Base-by-base conservation (phyloP, 2,888 invertebrate genomes). In the Drosophila anomalipes region DNA sequence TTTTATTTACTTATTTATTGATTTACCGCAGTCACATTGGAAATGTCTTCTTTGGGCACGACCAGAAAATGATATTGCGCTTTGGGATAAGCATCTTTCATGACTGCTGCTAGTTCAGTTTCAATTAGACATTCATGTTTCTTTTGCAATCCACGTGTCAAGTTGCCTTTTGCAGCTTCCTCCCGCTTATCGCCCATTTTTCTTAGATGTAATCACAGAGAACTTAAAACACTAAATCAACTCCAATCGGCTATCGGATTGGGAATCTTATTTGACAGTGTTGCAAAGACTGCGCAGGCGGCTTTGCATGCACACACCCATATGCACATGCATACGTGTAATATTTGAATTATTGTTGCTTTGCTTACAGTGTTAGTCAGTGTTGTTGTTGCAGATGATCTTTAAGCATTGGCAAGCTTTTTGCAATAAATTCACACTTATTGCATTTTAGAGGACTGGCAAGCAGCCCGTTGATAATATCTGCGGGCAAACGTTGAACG, bases 391-490 rank as follows among this genome's bases (percentile, higher is more conserved):
- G 28, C 12, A 86, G 37, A 52, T 86, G 86, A 4, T 76, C 60
- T 33, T 89, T 86, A 0, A 90, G 73, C 3, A n/a, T 28, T 39
- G 97, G 96, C 94, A 97, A 95, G 89, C 95, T 96, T 92, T 95
- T 96, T 10, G 96, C 95, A 61, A 92, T 92, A 90, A 93, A 94
- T 61, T 93, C 91, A 93, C 97, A 98, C 88, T 96, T 96, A 92
- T 97, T 96, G 90, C 97, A 98, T 90, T 94, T 94, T 7, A 98
- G 92, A 35, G 95, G 94, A 60, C 93, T 94, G 47, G 95, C 94
- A 88, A 96, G 93, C 22, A 96, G 93, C 22, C 93, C 92, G 79
- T 95, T 94, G 63, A 95, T 94, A 49, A 94, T 89, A 51, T 95
- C 94, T 56, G 92, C 91, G 35, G 81, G 65, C 30, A 86, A 69